These are phyloP conservation scores for Sterna hirundo DNA, from an alignment of 2,113 vertebrate genomes.

Conservation along the genomic window DNA sequence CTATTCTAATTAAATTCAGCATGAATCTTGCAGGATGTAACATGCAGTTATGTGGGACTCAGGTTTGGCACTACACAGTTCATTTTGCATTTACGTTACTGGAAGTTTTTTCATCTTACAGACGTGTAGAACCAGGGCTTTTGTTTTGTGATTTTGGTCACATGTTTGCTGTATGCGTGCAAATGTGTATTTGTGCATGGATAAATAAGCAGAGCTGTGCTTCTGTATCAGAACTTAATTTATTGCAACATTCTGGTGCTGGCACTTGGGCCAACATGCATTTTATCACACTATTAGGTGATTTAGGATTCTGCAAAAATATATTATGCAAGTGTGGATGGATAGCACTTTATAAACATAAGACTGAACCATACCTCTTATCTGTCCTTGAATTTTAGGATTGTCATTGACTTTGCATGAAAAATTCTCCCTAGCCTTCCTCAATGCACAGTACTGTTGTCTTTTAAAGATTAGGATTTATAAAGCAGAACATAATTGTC, in stretches of 20 bases:
- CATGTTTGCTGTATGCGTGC: not conserved
- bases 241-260: slow-evolving; percentile 30
- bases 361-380: slow-evolving; percentile 25
- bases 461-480: slow-evolving; percentile 47
- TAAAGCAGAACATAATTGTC: slow-evolving; percentile 50
- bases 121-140: not conserved
- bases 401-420: slow-evolving; percentile 47
- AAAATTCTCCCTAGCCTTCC: slow-evolving; percentile 26
- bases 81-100: not conserved
- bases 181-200: not conserved
- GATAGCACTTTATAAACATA: slow-evolving; percentile 48
- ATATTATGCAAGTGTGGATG: slow-evolving; percentile 45
- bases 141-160: not conserved
- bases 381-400: slow-evolving; percentile 65
- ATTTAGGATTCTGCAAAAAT: slow-evolving; percentile 57
- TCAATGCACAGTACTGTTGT: slow-evolving; percentile 3
- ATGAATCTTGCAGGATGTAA: not conserved
- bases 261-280: slow-evolving; percentile 17
- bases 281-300: slow-evolving; percentile 53
- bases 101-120: not conserved
- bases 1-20: not conserved
- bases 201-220: slow-evolving; percentile 14
- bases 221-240: slow-evolving; percentile 48
- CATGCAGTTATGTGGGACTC: not conserved
- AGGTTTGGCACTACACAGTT: not conserved